Percentiles rank a stretch among this genome's conserved stretches.
These are phyloP conservation scores for Bolinopsis microptera DNA, from an alignment of 37 sponge, comb jelly and placozoan species.

Conservation along the genomic window DNA sequence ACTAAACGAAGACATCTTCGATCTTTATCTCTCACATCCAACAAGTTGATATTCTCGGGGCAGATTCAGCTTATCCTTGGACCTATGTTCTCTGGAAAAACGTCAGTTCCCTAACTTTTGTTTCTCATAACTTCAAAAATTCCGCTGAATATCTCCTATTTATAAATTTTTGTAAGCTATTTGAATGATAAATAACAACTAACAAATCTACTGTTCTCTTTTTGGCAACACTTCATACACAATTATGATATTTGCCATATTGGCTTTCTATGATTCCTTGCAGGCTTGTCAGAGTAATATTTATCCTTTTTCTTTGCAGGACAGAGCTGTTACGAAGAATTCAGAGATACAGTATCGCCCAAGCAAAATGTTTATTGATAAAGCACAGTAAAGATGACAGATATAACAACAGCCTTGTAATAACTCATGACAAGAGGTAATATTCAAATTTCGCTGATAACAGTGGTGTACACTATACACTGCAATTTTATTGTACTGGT, in stretches of 20 bases:
- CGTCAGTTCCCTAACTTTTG: constrained; percentile 26
- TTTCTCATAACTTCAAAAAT: too few relatives aligned
- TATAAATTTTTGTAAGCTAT: too few relatives aligned
- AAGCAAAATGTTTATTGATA: constrained; percentile 40
- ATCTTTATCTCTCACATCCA: neutral
- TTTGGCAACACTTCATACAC: too few relatives aligned
- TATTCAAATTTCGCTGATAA: too few relatives aligned
- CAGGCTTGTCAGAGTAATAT: too few relatives aligned
- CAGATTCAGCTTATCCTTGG: constrained; percentile 62
- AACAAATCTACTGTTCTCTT: too few relatives aligned
- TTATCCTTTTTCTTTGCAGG: neutral
- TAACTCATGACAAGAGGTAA: constrained; percentile 41
- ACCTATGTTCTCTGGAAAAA: constrained; percentile 64
- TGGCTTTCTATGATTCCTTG: too few relatives aligned
- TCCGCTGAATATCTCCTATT: too few relatives aligned
- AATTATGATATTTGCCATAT: too few relatives aligned
- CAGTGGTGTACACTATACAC: too few relatives aligned
- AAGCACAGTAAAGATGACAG: constrained; percentile 66
- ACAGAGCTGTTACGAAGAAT: constrained; percentile 47
- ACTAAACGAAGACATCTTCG: neutral
- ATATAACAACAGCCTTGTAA: constrained; percentile 31
- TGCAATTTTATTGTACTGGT: too few relatives aligned
- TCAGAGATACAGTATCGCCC: constrained; percentile 59
- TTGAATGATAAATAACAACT: too few relatives aligned
- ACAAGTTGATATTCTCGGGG: constrained; percentile 28